Base-by-base conservation (phyloP, 2,888 invertebrate species). In the Caenorhabditis panamensis region DNA sequence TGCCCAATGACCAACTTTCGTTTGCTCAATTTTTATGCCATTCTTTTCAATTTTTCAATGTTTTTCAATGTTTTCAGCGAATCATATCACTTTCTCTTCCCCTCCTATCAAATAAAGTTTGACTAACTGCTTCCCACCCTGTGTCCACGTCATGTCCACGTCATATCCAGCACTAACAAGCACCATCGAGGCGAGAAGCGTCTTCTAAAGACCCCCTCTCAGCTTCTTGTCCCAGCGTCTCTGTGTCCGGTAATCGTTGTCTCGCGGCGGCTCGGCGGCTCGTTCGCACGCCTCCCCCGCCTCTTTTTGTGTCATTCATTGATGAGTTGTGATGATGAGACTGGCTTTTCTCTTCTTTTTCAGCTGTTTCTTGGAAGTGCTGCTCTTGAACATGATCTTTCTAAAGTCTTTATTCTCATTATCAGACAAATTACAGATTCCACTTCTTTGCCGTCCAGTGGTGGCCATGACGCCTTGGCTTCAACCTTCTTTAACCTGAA, bases 171-270 rank as follows among this genome's bases (percentile, higher is more conserved):
- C 58, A 71, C 71, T 71, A 71, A 71, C 64, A 24, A 71, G 53
- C 37, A 69, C 26, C 53, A 24, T 41, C 20, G 41, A 20, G 37
- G 28, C 20, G 28, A 31, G 22, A 11, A 53, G 18, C 47, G 47
- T 49, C 47, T 49, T 49, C 47, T 49, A 18, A 49, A 49, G 51
- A 28, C 54, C 20, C 20, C 26, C 24, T 26, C 31, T 26, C 16
- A n/a, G 31, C 5, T 31, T 47, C 56, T 28, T 77, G 77, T 77
- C 77, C 63, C 22, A 28, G 5, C 59, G 77, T 77, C 69, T 58
- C 53, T 77, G 77, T 77, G 77, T 77, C 64, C 64, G 77, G 77
- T 77, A 68, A 68, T 69, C 51, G 54, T 77, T 62, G 62, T 69
- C 63, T 77, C 31, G 62, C 51, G 61, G 67, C 62, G 62, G 62